Percentiles rank a stretch among this genome's conserved stretches.
phyloP scores from a whole-genome alignment of 2,797 vertebrate genomes.

The Momotus momota region DNA sequence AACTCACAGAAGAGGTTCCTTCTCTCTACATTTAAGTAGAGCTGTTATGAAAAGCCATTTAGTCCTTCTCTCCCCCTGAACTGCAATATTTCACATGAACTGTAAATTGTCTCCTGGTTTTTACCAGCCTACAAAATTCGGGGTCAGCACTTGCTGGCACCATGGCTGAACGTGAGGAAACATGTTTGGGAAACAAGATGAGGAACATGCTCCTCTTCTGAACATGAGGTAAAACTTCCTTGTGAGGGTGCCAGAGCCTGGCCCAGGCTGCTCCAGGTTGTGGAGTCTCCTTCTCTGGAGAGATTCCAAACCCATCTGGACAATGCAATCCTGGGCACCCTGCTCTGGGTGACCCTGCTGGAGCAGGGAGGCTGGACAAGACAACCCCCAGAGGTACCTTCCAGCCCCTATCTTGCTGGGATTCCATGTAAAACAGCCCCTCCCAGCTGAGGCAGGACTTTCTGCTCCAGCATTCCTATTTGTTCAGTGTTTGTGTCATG shows the following conservation, averaged over 20 bases:
- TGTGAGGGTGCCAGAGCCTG: neutral
- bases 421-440: too few species aligned
- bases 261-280: neutral
- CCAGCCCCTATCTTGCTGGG: neutral
- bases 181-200: neutral
- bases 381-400: neutral
- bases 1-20: neutral
- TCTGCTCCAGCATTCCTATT: neutral
- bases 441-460: neutral
- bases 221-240: neutral
- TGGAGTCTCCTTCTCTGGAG: neutral
- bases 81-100: neutral
- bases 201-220: neutral
- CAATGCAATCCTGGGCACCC: neutral
- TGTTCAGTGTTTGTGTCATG: neutral
- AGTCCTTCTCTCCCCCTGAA: neutral
- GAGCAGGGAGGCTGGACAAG: neutral
- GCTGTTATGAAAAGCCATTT: neutral
- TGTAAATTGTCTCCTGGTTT: neutral
- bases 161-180: neutral
- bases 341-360: neutral
- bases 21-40: neutral
- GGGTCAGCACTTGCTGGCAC: neutral
- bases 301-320: neutral
- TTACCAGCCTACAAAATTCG: neutral